phyloP scores from a whole-genome alignment of 1,140 invertebrate genomes.

The Drosophila tristis region DNA sequence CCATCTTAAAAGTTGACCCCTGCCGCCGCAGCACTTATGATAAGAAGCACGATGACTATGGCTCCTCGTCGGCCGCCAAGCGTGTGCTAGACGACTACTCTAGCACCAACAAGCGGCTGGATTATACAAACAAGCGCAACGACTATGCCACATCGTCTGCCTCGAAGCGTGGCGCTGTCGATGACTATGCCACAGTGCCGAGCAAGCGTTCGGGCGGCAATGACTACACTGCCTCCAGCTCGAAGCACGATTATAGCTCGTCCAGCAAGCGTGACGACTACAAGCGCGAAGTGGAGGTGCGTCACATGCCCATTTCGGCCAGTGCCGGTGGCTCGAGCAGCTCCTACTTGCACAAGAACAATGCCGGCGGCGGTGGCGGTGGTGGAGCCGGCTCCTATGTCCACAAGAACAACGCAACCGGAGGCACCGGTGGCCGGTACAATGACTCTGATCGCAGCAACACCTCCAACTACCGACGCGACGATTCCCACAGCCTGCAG shows the following conservation, averaged over 20 bases:
- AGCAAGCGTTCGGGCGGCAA: slow-evolving; percentile 69
- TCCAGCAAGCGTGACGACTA: slow-evolving; percentile 75
- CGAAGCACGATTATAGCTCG: slow-evolving; percentile 68
- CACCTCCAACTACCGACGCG: slow-evolving; percentile 71
- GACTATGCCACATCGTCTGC: slow-evolving; percentile 57
- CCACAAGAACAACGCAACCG: slow-evolving; percentile 59
- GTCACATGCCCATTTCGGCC: slow-evolving; percentile 63
- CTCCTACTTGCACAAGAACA: slow-evolving; percentile 70
- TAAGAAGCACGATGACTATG: slow-evolving; percentile 81
- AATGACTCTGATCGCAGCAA: slow-evolving; percentile 67
- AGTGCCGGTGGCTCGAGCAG: slow-evolving; percentile 50
- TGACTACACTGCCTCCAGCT: slow-evolving; percentile 66
- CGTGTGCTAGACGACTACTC: slow-evolving; percentile 70
- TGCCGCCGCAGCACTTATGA: slow-evolving; percentile 56
- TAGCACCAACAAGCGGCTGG: slow-evolving; percentile 68
- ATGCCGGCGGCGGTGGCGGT: slow-evolving; percentile 30
- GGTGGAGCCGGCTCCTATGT: slow-evolving; percentile 53
- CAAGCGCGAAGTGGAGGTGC: slow-evolving; percentile 69
- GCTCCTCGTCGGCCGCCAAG: slow-evolving; percentile 58
- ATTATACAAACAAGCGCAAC: slow-evolving; percentile 69
- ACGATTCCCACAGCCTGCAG: slow-evolving; percentile 68
- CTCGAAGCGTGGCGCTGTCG: slow-evolving; percentile 70
- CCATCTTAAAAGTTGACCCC: slow-evolving; percentile 3
- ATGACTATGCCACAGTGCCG: slow-evolving; percentile 70
- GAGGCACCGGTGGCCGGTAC: slow-evolving; percentile 61